A percentile compares a stretch with the other conserved stretches of the same genome.
phyloP scores from a whole-genome alignment of 2,113 vertebrate genomes.

The Pelmatolapia mariae region DNA sequence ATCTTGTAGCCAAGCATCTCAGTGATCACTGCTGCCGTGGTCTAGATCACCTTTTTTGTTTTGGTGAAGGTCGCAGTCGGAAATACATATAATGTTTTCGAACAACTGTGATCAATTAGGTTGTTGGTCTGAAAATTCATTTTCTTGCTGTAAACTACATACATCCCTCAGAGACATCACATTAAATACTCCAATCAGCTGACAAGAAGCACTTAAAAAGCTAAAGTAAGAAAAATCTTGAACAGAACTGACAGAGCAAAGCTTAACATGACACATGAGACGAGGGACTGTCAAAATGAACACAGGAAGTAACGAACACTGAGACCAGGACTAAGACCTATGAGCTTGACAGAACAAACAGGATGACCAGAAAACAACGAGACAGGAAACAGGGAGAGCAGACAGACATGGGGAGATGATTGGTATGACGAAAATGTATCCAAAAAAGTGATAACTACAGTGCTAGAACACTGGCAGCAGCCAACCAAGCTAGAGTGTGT shows the following conservation, averaged over 20 bases:
- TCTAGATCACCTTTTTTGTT: background rate
- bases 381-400: background rate
- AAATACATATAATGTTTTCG: background rate
- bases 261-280: background rate
- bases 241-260: background rate
- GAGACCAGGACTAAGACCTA: background rate
- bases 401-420: background rate
- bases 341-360: background rate
- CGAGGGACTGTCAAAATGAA: background rate
- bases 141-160: background rate
- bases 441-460: background rate
- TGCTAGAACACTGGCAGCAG: background rate
- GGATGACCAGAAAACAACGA: background rate
- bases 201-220: background rate
- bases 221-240: background rate
- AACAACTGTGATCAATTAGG: background rate
- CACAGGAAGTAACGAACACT: background rate
- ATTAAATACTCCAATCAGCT: background rate
- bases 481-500: background rate
- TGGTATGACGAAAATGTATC: background rate
- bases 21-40: accelerated
- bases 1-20: background rate
- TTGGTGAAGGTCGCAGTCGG: background rate
- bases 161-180: background rate
- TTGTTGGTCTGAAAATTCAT: background rate